Conservation (phyloP, 2,113 vertebrate genomes). For the Megaceryle maxima region DNA sequence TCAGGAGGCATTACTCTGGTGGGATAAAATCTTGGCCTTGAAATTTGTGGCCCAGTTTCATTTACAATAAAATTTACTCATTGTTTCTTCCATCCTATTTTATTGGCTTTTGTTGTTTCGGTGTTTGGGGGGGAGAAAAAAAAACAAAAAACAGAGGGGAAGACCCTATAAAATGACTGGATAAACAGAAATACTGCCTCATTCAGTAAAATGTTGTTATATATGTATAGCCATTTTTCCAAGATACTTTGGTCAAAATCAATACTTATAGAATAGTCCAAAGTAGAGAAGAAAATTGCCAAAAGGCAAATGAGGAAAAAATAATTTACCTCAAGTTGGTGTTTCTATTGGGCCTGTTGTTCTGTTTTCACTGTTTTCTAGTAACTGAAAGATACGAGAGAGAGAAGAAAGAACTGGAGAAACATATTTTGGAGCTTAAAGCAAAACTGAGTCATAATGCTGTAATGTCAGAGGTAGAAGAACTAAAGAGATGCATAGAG, state of each 20-base stretch:
- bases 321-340: background rate
- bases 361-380: conserved; percentile 28
- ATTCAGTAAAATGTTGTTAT: background rate
- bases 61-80: background rate
- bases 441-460: conserved; percentile 76
- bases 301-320: background rate
- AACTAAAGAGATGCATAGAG: conserved; percentile 82
- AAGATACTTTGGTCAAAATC: background rate
- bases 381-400: conserved; percentile 65
- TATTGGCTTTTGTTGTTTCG: background rate
- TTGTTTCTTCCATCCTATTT: background rate
- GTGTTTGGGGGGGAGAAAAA: background rate
- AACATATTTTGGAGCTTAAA: conserved; percentile 81
- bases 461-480: conserved; percentile 81
- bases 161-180: background rate
- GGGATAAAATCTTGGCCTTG: background rate
- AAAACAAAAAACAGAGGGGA: background rate
- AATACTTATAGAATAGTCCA: background rate
- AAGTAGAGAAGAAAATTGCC: background rate
- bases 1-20: background rate
- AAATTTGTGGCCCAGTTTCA: background rate
- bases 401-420: conserved; percentile 82
- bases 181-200: background rate
- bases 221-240: background rate
- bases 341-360: background rate